These are phyloP conservation scores for Tragulus kanchil DNA, from an alignment of 2,113 vertebrate genomes.

Conservation along the genomic window DNA sequence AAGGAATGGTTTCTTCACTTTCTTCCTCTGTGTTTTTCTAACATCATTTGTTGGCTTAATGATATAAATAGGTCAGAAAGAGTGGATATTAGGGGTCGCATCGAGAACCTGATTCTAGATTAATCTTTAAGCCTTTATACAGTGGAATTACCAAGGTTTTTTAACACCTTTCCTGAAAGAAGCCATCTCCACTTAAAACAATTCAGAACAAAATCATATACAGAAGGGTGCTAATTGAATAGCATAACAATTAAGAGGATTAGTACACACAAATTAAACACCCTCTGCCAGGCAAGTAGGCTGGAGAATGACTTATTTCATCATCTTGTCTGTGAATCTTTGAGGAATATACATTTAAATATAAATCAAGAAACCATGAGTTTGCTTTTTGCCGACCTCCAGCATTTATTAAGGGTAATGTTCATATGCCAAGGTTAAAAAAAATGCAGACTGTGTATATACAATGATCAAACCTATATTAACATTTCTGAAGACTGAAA, in stretches of 20 bases:
- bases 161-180: conserved; percentile 9
- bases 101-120: neutral
- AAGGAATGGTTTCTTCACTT: neutral
- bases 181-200: neutral
- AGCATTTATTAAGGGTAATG: neutral
- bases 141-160: neutral
- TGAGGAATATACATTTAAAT: neutral
- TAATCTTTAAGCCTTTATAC: neutral
- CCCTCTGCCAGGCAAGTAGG: conserved; percentile 18
- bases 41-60: neutral
- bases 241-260: conserved; percentile 51
- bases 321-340: neutral
- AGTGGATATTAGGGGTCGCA: neutral
- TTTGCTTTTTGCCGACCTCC: neutral
- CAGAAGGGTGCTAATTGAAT: neutral
- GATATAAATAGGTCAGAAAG: conserved; percentile 11
- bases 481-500: conserved; percentile 25
- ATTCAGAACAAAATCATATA: conserved; percentile 23
- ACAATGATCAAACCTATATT: neutral
- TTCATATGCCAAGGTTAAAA: neutral
- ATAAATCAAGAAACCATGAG: neutral
- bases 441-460: neutral
- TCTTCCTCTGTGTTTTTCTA: neutral
- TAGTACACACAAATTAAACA: conserved; percentile 50
- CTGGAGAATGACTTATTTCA: neutral